Base-by-base conservation (phyloP, 1,140 invertebrate genomes). In the Lepidurus couesii region DNA sequence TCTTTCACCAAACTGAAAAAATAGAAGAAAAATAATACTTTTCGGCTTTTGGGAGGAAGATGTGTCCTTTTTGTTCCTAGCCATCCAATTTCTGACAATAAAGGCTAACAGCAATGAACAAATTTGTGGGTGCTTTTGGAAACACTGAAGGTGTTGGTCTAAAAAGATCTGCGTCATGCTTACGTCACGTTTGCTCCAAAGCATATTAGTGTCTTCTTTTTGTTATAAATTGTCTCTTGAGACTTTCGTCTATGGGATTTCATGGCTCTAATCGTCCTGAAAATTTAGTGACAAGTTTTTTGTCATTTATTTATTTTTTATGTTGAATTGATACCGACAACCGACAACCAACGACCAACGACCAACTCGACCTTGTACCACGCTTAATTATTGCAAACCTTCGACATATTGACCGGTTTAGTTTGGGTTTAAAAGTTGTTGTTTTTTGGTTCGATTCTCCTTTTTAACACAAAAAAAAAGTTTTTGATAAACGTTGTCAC, bases 121-220 rank as follows among this genome's bases (percentile, higher is more conserved):
- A 65, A 65, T 65, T 65, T 65, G 53, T 65, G 53, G 53, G 16
- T 65, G 53, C 53, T 65, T 65, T 13, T 65, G 45, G 53, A 65
- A 65, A 65, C 1, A 21, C 9, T 11, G 21, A 65, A 21, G 47
- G 16, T 65, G 53, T 65, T 65, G 13, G 53, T 65, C 21, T n/a
- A 21, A 65, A 65, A 65, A 21, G 53, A 65, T 7, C 53, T 65
- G 53, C 53, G 53, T 65, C 53, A 65, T 65, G 53, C 53, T 65
- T 65, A 65, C 53, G 53, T 65, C 53, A 65, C 53, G 53, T 65
- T 65, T 65, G 53, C n/a, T 21, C 53, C 21, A n/a, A 7, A 47
- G 21, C 53, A 65, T 21, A 65, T 65, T 65, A 65, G 21, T 21
- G 21, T 65, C 8, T 13, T 65, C 53, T 65, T 65, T 65, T 65